A percentile compares a stretch with the other conserved stretches of the same genome.
Evolutionary conservation across 2,888 invertebrate species (phyloP).

Genomic region (Acanthoscelides obtectus): DNA sequence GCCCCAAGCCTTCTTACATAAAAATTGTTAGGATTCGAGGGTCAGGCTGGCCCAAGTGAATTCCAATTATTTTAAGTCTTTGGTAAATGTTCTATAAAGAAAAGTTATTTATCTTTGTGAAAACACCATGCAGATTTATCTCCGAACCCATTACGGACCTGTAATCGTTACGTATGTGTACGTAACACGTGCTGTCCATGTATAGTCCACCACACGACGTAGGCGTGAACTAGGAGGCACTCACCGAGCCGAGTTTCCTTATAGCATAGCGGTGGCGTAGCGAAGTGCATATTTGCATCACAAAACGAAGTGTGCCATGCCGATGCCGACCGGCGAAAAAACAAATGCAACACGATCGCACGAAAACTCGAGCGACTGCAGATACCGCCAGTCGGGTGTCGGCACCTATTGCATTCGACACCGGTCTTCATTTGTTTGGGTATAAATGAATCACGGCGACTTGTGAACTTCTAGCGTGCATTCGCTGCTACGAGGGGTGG

Average conservation of each 20-base stretch:
- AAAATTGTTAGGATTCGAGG: too few species aligned
- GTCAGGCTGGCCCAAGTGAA: too few species aligned
- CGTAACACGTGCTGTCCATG: conserved; percentile 21
- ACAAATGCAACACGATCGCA: neutral
- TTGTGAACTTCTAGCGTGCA: neutral
- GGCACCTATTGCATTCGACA: neutral
- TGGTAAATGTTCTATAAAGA: too few species aligned
- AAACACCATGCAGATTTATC: too few species aligned
- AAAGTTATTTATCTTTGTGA: too few species aligned
- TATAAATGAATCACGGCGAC: neutral
- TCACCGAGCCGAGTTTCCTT: conserved; percentile 33
- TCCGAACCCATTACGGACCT: neutral
- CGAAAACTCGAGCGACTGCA: neutral
- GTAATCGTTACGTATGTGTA: neutral
- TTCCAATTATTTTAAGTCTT: too few species aligned
- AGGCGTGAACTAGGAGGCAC: conserved; percentile 34
- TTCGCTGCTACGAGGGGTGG: neutral
- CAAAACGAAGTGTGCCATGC: conserved; percentile 30
- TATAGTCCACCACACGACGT: conserved; percentile 30
- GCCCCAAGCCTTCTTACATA: too few species aligned
- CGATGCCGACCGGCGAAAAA: neutral
- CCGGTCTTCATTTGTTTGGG: neutral
- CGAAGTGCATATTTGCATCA: conserved; percentile 34
- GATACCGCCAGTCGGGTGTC: neutral
- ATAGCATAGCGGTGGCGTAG: conserved; percentile 18